phyloP scores from a whole-genome alignment of 92 coral and sea anemone genomes.

The Epizoanthus fatuus region DNA sequence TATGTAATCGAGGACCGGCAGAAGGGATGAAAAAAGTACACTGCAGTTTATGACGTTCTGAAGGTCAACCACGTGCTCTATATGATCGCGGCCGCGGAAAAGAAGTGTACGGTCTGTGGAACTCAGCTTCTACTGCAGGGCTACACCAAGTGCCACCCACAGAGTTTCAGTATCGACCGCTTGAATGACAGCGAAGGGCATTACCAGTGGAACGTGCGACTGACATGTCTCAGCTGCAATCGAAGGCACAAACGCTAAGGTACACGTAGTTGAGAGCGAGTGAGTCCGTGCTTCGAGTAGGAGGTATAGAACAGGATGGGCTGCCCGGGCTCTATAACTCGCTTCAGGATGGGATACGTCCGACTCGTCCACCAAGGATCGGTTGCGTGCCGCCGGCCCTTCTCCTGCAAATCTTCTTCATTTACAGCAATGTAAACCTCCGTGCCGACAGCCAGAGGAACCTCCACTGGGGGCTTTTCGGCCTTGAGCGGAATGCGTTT shows the following conservation, averaged over 20 bases:
- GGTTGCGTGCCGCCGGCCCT: too few relatives aligned
- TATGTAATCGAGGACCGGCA: slow-evolving; percentile 56
- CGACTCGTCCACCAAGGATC: too few relatives aligned
- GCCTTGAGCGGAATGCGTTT: too few relatives aligned
- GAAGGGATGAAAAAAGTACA: slow-evolving; percentile 48
- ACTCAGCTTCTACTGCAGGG: slow-evolving; percentile 42
- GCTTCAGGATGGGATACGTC: not conserved
- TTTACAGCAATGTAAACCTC: not conserved
- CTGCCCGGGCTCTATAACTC: too few relatives aligned
- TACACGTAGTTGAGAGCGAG: too few relatives aligned
- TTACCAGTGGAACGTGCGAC: not conserved
- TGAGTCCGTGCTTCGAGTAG: too few relatives aligned
- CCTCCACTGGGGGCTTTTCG: too few relatives aligned
- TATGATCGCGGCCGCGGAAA: not conserved
- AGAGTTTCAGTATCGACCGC: slow-evolving; percentile 44
- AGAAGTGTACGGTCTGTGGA: slow-evolving; percentile 38
- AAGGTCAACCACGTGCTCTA: slow-evolving; percentile 51
- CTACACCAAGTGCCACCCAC: slow-evolving; percentile 48
- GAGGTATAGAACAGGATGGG: too few relatives aligned
- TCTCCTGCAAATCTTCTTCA: too few relatives aligned
- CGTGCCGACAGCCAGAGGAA: too few relatives aligned
- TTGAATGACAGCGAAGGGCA: slow-evolving; percentile 56
- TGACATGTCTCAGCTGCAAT: too few relatives aligned
- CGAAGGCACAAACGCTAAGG: too few relatives aligned
- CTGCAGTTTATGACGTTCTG: slow-evolving; percentile 35